Conservation (phyloP, 2,113 vertebrate species). For the Pipa parva region DNA sequence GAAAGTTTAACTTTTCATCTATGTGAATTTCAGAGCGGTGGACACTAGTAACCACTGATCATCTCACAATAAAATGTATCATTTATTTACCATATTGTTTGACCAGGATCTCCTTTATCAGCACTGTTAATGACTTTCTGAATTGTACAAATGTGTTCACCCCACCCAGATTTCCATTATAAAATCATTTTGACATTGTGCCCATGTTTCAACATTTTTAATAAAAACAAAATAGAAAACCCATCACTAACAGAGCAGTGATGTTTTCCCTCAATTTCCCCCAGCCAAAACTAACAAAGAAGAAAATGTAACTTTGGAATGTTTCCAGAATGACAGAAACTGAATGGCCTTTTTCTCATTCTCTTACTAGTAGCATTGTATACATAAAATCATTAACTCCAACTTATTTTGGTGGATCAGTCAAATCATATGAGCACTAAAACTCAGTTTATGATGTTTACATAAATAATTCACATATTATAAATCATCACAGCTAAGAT, state of each 20-base stretch:
- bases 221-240: constrained; percentile 81
- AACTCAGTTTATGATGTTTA: constrained; percentile 66
- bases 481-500: no score
- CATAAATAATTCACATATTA: no score
- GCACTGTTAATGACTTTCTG: constrained; percentile 67
- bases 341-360: constrained; percentile 68
- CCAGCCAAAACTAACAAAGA: constrained; percentile 78
- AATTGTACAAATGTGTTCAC: constrained; percentile 64
- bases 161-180: constrained; percentile 73
- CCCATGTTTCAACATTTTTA: constrained; percentile 79
- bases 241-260: constrained; percentile 72
- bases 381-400: constrained; percentile 63
- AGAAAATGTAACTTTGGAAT: constrained; percentile 71
- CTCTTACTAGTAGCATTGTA: constrained; percentile 77
- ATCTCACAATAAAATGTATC: constrained; percentile 60
- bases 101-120: constrained; percentile 67
- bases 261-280: constrained; percentile 66
- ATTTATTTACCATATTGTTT: constrained; percentile 53
- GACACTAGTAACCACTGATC: constrained; percentile 66
- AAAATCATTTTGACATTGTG: constrained; percentile 75
- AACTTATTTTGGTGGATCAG: constrained; percentile 64
- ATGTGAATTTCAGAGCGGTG: constrained; percentile 67
- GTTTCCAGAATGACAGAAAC: constrained; percentile 67
- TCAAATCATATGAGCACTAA: constrained; percentile 69
- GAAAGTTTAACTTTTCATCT: constrained; percentile 68